These are phyloP conservation scores for Threskiornis aethiopicus DNA, from an alignment of 2,797 vertebrate genomes.

Conservation along the genomic window DNA sequence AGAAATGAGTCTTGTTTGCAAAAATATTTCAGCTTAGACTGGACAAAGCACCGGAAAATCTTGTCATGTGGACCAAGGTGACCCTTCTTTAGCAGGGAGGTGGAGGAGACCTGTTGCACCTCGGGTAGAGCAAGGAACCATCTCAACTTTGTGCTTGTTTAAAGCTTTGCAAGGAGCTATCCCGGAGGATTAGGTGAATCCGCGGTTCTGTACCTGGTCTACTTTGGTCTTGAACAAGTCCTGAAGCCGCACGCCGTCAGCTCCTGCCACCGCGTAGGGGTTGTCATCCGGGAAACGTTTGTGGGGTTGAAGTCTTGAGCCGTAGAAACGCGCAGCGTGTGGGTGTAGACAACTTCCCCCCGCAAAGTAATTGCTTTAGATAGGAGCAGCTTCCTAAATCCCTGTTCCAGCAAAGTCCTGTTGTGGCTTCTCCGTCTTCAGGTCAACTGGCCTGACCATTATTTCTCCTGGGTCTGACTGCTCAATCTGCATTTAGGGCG, in stretches of 20 bases:
- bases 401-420: background rate
- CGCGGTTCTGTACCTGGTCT: background rate
- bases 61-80: background rate
- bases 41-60: background rate
- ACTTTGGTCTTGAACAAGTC: background rate
- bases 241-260: background rate
- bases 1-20: background rate
- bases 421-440: background rate
- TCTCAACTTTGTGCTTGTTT: background rate
- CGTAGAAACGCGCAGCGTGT: rapidly evolving
- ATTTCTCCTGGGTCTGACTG: background rate
- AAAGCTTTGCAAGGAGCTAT: background rate
- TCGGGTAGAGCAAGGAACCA: background rate
- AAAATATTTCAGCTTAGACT: background rate
- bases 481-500: background rate
- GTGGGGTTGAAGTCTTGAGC: background rate
- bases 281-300: background rate
- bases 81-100: background rate
- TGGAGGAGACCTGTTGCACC: background rate
- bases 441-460: background rate
- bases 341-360: background rate
- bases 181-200: background rate
- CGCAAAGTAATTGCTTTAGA: background rate
- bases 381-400: background rate
- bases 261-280: rapidly evolving